Conservation (phyloP, 2,113 vertebrate genomes). For the Gavia stellata region DNA sequence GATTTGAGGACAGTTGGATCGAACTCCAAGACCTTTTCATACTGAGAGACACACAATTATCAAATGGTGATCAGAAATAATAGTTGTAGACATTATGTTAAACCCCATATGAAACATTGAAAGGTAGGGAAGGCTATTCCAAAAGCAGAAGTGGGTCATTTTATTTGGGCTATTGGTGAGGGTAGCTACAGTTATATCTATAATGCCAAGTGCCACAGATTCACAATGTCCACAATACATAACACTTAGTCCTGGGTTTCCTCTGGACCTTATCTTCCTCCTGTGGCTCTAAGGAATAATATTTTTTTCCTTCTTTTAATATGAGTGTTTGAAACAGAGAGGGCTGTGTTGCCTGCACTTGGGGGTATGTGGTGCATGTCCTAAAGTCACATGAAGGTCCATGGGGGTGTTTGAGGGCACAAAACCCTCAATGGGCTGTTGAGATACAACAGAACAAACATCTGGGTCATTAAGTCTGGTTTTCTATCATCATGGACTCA, state of each 20-base stretch:
- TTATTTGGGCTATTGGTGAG: neutral
- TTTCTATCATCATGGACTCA: neutral
- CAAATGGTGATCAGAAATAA: neutral
- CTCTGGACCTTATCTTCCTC: neutral
- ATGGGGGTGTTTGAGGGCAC: neutral
- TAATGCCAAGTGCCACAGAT: neutral
- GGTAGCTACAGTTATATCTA: neutral
- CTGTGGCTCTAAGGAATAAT: neutral
- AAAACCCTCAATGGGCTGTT: neutral
- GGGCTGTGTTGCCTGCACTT: neutral
- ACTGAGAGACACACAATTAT: neutral
- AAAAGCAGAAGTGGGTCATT: neutral
- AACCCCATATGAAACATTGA: neutral
- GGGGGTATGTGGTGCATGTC: neutral
- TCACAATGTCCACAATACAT: neutral
- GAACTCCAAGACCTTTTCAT: neutral
- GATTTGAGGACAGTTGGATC: neutral
- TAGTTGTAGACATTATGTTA: neutral
- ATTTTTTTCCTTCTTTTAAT: neutral
- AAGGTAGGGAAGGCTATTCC: neutral
- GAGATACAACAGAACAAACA: neutral
- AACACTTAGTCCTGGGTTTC: neutral
- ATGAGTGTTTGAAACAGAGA: neutral
- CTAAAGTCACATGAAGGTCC: neutral
- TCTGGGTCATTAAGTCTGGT: neutral